A percentile compares a stretch with the other conserved stretches of the same genome.
Evolutionary conservation across 2,797 vertebrate genomes (phyloP).

Genomic region (Chrysocyon brachyurus): DNA sequence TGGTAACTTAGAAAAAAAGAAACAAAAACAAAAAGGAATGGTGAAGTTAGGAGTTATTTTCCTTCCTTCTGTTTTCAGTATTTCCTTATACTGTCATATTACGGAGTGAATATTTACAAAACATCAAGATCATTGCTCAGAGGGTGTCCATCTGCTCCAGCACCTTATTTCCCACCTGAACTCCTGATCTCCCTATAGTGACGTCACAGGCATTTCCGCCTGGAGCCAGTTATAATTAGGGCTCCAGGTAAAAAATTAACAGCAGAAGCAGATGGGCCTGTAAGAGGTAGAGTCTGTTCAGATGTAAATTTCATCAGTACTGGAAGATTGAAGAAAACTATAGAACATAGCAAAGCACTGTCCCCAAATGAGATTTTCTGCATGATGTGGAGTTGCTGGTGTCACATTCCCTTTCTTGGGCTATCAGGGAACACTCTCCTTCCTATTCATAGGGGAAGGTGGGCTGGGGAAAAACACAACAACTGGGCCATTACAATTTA

Average conservation of each 20-base stretch:
- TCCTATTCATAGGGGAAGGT: neutral
- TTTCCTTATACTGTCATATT: slow-evolving; percentile 15
- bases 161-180: slow-evolving; percentile 75
- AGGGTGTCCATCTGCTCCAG: slow-evolving; percentile 82
- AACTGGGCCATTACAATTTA: neutral
- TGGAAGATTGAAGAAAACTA: slow-evolving; percentile 69
- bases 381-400: neutral
- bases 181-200: slow-evolving; percentile 69
- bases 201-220: slow-evolving; percentile 67
- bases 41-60: slow-evolving; percentile 20
- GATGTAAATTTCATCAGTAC: slow-evolving; percentile 77
- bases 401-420: neutral
- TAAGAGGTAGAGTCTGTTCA: slow-evolving; percentile 82
- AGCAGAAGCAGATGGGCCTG: slow-evolving; percentile 84
- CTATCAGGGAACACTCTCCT: neutral
- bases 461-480: neutral
- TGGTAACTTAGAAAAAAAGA: neutral
- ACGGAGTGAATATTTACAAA: slow-evolving; percentile 45
- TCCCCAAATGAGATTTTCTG: neutral
- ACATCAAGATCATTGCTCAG: slow-evolving; percentile 57
- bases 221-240: slow-evolving; percentile 78
- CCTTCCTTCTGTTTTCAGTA: slow-evolving; percentile 45
- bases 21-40: neutral
- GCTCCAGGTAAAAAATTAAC: slow-evolving; percentile 83
- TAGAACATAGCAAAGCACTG: neutral